Evolutionary conservation across 2,113 vertebrate species (phyloP), one percentile per base, ranked within the genome.

Genomic region (Tursiops truncatus): DNA sequence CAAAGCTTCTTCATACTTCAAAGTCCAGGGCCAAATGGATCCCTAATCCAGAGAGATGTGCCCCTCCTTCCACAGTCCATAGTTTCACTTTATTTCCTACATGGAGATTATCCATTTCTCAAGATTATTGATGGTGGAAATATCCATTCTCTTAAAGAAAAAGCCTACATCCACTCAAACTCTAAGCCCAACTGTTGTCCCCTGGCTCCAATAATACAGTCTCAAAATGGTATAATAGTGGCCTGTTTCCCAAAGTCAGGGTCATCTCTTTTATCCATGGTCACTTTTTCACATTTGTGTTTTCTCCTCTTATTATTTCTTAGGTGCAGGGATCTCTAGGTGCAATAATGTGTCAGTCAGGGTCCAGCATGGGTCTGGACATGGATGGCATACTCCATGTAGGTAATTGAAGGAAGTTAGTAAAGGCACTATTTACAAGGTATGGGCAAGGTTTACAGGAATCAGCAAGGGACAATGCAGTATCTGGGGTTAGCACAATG

Each of bases 121-220:
- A 73, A 41, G 44, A 70, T 93, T 82, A 95, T 26, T 84, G n/a
- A 38, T 10, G 44, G 18, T 41, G 31, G 71, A 13, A 63, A 62
- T 15, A 81, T 73, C 47, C 44, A 73, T 60, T 95, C 63, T 91
- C 50, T 90, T 50, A 58, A 87, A 94, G 73, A 68, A 81, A 96
- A 91, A 76, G 6, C 41, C 15, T 63, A 53, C 12, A 89, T 53
- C 13, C 3, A 60, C 28, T 60, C 56, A 91, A 23, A 36, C 82
- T 63, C 28, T 65, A 6, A 76, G n/a, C 5, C 44, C 47, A 83
- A 36, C 11, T 18, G 1, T 23, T 91, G 3, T 23, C 23, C 28
- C 7, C 77, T 68, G 12, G 28, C 23, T 38, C 41, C 26, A 62
- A 13, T 53, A 92, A 96, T 76, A 71, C 89, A 70, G 33, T 68